A percentile compares a stretch with the other conserved stretches of the same genome.
phyloP scores from a whole-genome alignment of 2,113 vertebrate genomes.

The Hirundichthys speculiger region DNA sequence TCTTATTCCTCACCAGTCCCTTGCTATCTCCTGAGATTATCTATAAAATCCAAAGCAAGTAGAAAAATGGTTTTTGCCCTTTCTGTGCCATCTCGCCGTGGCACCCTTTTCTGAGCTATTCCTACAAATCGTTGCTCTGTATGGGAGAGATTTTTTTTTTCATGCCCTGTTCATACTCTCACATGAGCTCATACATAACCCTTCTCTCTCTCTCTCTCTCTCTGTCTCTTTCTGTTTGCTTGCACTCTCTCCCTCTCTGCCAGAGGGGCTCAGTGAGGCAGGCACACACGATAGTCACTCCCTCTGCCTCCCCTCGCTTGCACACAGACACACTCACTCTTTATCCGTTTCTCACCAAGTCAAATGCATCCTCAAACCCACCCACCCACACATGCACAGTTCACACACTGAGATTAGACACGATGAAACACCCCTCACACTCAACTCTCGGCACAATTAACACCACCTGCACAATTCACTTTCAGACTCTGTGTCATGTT shows the following conservation, averaged over 20 bases:
- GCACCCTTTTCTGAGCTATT: conserved; percentile 50
- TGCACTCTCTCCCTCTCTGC: conserved; percentile 49
- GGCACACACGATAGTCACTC: conserved; percentile 66
- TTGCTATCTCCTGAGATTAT: conserved; percentile 16
- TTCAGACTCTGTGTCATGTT: conserved; percentile 45
- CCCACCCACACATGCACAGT: conserved; percentile 25
- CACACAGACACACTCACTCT: conserved; percentile 27
- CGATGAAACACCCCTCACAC: conserved; percentile 46
- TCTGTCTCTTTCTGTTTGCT: conserved; percentile 30
- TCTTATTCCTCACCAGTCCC: conserved; percentile 18
- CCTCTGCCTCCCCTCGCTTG: conserved; percentile 53
- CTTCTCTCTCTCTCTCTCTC: conserved; percentile 37
- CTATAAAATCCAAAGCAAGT: conserved; percentile 47
- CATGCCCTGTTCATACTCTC: conserved; percentile 62
- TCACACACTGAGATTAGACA: conserved; percentile 49
- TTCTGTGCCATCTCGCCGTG: conserved; percentile 44
- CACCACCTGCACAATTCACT: conserved; percentile 68
- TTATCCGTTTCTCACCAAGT: conserved; percentile 57
- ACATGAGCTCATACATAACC: conserved; percentile 69
- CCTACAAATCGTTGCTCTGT: conserved; percentile 50
- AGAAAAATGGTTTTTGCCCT: conserved; percentile 29
- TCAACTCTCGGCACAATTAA: conserved; percentile 60
- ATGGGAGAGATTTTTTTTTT: conserved; percentile 61
- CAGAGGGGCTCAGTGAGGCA: conserved; percentile 72
- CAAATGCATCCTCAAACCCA: conserved; percentile 54